Base-by-base conservation (phyloP, 2,113 vertebrate species). In the Verasper variegatus region DNA sequence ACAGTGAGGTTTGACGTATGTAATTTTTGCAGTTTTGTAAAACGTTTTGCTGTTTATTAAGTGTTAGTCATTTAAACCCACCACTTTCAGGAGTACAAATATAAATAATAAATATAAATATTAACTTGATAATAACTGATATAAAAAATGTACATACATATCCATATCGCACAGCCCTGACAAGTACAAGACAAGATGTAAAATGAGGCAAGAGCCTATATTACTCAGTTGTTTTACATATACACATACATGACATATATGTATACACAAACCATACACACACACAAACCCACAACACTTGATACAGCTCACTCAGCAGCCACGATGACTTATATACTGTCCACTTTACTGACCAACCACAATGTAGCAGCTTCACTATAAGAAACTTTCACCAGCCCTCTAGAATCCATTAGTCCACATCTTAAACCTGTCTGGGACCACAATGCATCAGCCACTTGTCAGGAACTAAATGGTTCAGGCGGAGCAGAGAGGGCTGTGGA, bases 401-500 rank as follows among this genome's bases (percentile, higher is more conserved):
- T 84, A 78, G 21, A 71, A 37, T 49, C 76, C 63, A 88, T 77
- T 83, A 79, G 64, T 24, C 21, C 45, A 31, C 40, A 27, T 74
- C 84, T 68, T 54, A 3, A 11, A n/a, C 45, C 58, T n/a, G 26
- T 51, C 1, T 1, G 2, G 63, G 37, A 8, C 14, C 23, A 15
- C 4, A 4, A 15, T 35, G 54, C n/a, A 1, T 45, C 54, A 7
- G 17, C 68, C 37, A 11, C 4, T 62, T 35, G 11, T 75, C 70
- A 64, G 27, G 31, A 71, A 67, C 37, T 75, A 61, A 85, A 72
- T 57, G 62, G 52, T 52, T 85, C 51, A 17, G 55, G 56, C 15
- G 0, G 7, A 65, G 42, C 51, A 52, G 31, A 74, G 27, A 1
- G 20, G 26, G 23, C 47, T 10, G 0, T 18, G n/a, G 68, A 70